These are phyloP conservation scores for Belgica antarctica DNA, from an alignment of 2,888 invertebrate species.

Conservation along the genomic window DNA sequence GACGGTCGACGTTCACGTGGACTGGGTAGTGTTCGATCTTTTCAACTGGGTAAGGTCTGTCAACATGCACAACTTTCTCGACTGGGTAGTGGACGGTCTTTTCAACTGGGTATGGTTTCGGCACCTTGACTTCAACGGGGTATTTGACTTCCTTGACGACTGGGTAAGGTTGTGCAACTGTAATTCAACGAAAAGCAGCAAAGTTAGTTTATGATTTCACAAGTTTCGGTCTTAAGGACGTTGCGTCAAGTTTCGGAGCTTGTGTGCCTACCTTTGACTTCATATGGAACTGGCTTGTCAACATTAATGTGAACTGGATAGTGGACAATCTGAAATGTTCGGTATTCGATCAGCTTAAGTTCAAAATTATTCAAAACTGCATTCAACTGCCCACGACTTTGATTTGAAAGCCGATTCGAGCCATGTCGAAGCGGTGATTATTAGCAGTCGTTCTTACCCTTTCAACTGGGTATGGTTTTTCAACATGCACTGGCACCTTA, in stretches of 20 bases:
- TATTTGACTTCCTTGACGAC: constrained; percentile 60
- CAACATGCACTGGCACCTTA: constrained; percentile 75
- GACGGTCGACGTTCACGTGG: constrained; percentile 61
- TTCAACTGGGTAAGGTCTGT: constrained; percentile 68
- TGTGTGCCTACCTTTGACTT: constrained; percentile 56
- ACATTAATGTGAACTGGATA: constrained; percentile 61
- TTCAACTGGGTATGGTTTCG: constrained; percentile 71
- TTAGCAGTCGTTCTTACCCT: no score
- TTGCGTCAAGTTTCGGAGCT: background rate
- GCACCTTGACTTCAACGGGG: constrained; percentile 71
- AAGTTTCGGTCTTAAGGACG: no score
- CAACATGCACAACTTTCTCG: constrained; percentile 64
- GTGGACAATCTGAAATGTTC: constrained; percentile 55
- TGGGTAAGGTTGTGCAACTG: constrained; percentile 14
- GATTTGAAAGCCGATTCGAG: no score
- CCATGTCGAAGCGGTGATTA: no score
- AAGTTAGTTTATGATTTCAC: no score
- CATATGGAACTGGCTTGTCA: constrained; percentile 67
- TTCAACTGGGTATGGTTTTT: constrained; percentile 75
- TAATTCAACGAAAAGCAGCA: no score
- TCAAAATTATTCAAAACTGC: no score
- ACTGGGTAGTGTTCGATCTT: constrained; percentile 51
- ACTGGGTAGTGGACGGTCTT: constrained; percentile 68
- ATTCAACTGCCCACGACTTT: no score
- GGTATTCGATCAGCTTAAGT: no score